These are phyloP conservation scores for Sphyrna mokarran DNA, from an alignment of 2,113 vertebrate species.

Conservation along the genomic window DNA sequence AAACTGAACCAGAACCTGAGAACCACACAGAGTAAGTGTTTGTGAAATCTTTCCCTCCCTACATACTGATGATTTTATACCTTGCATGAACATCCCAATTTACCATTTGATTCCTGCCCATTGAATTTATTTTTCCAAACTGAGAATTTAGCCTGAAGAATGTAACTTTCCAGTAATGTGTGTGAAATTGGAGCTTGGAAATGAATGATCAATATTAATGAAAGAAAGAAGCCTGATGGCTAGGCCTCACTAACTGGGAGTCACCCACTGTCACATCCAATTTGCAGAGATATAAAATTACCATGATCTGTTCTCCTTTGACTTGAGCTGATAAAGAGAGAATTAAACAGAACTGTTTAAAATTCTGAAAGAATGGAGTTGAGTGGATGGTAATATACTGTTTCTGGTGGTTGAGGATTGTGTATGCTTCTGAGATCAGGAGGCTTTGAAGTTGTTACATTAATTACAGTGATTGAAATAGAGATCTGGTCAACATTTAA, in stretches of 20 bases:
- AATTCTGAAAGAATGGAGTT: background rate
- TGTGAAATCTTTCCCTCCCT: background rate
- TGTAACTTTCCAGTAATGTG: background rate
- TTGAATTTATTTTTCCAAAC: background rate
- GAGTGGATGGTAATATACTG: background rate
- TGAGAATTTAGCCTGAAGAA: background rate
- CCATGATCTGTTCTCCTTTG: background rate
- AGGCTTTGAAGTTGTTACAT: background rate
- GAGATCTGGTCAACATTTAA: background rate
- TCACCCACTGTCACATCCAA: background rate
- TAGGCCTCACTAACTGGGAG: background rate
- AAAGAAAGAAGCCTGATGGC: background rate
- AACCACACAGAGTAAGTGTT: slow-evolving; percentile 64
- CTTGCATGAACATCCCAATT: background rate
- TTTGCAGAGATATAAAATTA: background rate
- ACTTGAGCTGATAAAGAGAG: background rate
- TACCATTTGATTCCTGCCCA: background rate
- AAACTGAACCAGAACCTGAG: slow-evolving; percentile 40
- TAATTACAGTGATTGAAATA: background rate
- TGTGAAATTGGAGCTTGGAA: background rate
- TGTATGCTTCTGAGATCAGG: background rate
- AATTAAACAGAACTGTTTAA: background rate
- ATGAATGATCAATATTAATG: background rate
- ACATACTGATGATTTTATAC: background rate
- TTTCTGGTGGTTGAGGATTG: background rate